phyloP scores from a whole-genome alignment of 2,888 invertebrate species.

The Ernsta delagoae region DNA sequence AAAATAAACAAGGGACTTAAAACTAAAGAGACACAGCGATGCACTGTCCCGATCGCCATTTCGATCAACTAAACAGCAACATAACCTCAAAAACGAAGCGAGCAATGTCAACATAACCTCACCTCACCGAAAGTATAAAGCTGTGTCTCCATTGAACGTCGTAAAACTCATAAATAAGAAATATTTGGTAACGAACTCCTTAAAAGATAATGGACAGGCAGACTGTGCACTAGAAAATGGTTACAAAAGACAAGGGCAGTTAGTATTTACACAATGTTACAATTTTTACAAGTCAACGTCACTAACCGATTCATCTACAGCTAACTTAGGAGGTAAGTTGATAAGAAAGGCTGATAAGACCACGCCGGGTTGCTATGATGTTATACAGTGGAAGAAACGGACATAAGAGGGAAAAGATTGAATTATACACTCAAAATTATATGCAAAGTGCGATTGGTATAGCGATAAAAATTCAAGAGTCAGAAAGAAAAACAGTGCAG shows the following conservation, averaged over 20 bases:
- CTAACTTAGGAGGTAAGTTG: conserved; percentile 57
- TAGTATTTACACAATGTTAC: conserved; percentile 71
- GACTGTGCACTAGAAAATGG: conserved; percentile 56
- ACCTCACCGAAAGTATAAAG: conserved; percentile 34
- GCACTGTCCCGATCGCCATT: conserved; percentile 34
- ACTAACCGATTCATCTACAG: conserved; percentile 69
- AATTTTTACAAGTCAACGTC: conserved; percentile 57
- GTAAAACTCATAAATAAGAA: conserved; percentile 74
- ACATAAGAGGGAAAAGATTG: background rate
- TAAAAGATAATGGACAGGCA: conserved; percentile 56
- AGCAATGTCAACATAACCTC: conserved; percentile 6
- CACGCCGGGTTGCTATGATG: conserved; percentile 11
- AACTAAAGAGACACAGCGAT: conserved; percentile 45
- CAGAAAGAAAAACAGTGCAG: conserved; percentile 45
- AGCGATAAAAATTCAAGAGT: background rate
- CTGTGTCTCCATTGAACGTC: conserved; percentile 48
- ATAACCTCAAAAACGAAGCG: conserved; percentile 8
- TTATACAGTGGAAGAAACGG: background rate
- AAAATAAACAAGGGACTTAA: conserved; percentile 51
- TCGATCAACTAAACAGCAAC: background rate
- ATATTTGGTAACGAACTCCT: conserved; percentile 84
- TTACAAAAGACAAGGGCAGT: conserved; percentile 55
- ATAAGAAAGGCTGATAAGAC: conserved; percentile 2
- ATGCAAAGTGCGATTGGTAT: background rate
- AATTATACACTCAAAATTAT: background rate